Conservation (phyloP, 2,888 invertebrate species). For the Amiota mariae region DNA sequence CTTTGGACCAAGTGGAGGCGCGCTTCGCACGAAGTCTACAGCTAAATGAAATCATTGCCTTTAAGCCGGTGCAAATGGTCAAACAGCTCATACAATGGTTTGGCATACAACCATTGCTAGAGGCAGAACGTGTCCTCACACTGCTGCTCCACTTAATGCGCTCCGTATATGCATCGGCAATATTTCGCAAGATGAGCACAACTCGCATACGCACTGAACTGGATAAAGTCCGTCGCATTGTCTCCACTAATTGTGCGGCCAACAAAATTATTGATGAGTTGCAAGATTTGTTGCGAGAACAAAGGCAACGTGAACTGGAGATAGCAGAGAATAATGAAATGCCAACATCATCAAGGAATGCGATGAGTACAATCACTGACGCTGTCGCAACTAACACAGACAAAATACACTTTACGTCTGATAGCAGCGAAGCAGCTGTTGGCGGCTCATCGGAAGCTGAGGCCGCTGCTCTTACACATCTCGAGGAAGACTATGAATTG, state of each 20-base stretch:
- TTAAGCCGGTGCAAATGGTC: conserved; percentile 64
- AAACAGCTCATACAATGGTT: conserved; percentile 72
- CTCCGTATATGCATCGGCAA: conserved; percentile 56
- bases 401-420: conserved; percentile 15
- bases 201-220: conserved; percentile 62
- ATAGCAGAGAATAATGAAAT: conserved; percentile 25
- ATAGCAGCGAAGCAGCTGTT: not conserved
- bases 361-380: not conserved
- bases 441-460: not conserved
- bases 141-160: conserved; percentile 64
- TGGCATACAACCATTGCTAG: conserved; percentile 57
- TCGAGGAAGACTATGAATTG: conserved; percentile 57
- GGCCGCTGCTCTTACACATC: not conserved
- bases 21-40: conserved; percentile 61
- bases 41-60: conserved; percentile 59
- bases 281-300: conserved; percentile 41
- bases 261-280: conserved; percentile 55
- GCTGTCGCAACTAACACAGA: conserved; percentile 25
- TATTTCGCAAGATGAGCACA: conserved; percentile 56
- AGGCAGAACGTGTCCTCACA: conserved; percentile 61
- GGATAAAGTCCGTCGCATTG: conserved; percentile 60
- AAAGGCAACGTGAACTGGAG: conserved; percentile 8
- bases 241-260: conserved; percentile 39
- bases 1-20: conserved; percentile 67
- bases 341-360: conserved; percentile 34